phyloP scores from a whole-genome alignment of 1,140 invertebrate genomes.

The Caenorhabditis briggsae region DNA sequence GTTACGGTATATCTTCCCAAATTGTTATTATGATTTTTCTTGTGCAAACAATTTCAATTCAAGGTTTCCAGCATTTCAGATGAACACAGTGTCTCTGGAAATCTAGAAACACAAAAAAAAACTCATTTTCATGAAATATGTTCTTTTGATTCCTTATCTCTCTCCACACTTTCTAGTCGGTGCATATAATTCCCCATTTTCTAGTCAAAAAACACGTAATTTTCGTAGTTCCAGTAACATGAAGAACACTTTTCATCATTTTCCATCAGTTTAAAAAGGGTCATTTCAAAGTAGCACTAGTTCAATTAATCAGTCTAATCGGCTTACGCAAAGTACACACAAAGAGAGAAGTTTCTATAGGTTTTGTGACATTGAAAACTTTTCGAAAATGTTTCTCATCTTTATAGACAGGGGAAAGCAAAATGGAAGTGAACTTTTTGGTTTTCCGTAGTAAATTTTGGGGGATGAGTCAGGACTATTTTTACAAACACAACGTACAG shows the following conservation, averaged over 20 bases:
- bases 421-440: slow-evolving; percentile 37
- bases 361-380: not conserved
- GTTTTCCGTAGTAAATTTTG: not conserved
- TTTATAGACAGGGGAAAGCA: not conserved
- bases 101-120: too few relatives aligned
- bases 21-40: too few relatives aligned
- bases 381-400: not conserved
- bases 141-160: too few relatives aligned
- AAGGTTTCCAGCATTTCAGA: too few relatives aligned
- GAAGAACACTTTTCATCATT: not conserved
- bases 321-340: slow-evolving; percentile 6
- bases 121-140: too few relatives aligned
- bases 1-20: too few relatives aligned
- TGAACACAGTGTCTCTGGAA: too few relatives aligned
- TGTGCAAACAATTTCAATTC: too few relatives aligned
- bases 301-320: not conserved
- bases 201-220: too few relatives aligned
- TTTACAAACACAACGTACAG: not conserved
- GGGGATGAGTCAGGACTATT: not conserved
- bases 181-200: too few relatives aligned
- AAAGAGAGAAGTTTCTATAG: not conserved
- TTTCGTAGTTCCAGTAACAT: not conserved
- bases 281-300: slow-evolving; percentile 9
- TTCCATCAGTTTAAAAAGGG: not conserved
- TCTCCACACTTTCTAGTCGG: too few relatives aligned